Conservation (phyloP, 2,113 vertebrate genomes). For the Pygoscelis antarcticus region DNA sequence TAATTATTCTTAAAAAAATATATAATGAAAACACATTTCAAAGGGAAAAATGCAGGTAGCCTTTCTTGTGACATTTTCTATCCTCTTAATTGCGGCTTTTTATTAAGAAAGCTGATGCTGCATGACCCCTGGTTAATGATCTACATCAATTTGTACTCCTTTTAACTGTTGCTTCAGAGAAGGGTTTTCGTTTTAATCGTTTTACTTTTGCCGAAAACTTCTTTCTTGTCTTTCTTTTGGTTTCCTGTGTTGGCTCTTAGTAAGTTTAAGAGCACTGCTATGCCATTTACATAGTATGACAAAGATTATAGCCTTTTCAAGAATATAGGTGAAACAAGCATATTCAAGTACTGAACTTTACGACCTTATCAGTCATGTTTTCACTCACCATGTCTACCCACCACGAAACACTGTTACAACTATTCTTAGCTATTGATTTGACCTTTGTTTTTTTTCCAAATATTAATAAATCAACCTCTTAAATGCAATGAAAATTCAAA, state of each 20-base stretch:
- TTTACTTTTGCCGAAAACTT: not conserved
- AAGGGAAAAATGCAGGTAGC: not conserved
- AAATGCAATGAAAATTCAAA: slow-evolving; percentile 62
- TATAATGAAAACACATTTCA: not conserved
- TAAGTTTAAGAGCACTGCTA: not conserved
- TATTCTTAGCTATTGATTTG: slow-evolving; percentile 68
- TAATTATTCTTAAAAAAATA: not conserved
- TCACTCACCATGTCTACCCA: slow-evolving; percentile 7
- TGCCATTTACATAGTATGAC: slow-evolving; percentile 23
- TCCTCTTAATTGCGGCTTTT: not conserved
- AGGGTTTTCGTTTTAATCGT: not conserved
- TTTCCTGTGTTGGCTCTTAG: not conserved
- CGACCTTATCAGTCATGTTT: slow-evolving; percentile 55
- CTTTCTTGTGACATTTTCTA: slow-evolving; percentile 9
- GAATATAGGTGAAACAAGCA: slow-evolving; percentile 4
- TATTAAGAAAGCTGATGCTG: not conserved
- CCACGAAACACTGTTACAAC: slow-evolving; percentile 5
- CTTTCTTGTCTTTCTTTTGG: not conserved
- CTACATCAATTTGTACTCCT: not conserved
- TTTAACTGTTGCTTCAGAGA: not conserved
- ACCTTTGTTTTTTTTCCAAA: slow-evolving; percentile 48
- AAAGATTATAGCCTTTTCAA: slow-evolving; percentile 42
- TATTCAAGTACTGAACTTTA: slow-evolving; percentile 27
- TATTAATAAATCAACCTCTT: slow-evolving; percentile 54
- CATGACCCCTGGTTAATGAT: not conserved